A percentile compares a stretch with the other conserved stretches of the same genome.
Evolutionary conservation across 2,113 vertebrate species (phyloP).

Genomic region (Nicator chloris): DNA sequence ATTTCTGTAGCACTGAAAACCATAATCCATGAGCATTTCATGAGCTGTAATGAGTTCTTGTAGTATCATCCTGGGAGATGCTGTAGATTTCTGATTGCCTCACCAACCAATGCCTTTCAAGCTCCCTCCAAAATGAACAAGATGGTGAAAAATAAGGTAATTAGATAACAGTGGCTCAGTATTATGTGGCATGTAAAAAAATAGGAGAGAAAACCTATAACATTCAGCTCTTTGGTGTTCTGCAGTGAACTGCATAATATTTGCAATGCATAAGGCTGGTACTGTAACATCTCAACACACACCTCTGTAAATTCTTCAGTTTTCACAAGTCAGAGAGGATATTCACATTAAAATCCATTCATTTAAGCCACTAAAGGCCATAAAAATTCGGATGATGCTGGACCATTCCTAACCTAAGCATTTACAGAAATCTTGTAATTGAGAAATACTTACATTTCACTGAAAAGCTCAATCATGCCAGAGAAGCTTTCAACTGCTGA

Average conservation of each 20-base stretch:
- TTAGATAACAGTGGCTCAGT: background rate
- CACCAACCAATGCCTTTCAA: background rate
- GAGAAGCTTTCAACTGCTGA: background rate
- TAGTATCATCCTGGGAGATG: background rate
- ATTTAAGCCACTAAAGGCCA: background rate
- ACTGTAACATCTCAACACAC: background rate
- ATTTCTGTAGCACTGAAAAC: background rate
- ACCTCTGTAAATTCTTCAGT: background rate
- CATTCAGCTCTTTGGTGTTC: background rate
- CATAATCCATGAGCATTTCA: background rate
- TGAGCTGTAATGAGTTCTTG: background rate
- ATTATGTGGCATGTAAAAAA: background rate
- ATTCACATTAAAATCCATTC: background rate
- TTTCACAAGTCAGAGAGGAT: background rate
- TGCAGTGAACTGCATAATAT: background rate
- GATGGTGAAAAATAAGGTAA: constrained; percentile 2
- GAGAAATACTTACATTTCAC: background rate
- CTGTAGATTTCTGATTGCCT: background rate
- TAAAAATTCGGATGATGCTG: background rate
- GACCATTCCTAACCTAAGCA: background rate
- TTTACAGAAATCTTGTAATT: background rate
- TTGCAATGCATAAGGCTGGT: background rate
- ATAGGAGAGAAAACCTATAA: background rate
- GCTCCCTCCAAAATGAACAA: background rate
- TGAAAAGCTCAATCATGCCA: background rate